Conservation (phyloP, 2,113 vertebrate genomes). For the Cinclus mexicanus region DNA sequence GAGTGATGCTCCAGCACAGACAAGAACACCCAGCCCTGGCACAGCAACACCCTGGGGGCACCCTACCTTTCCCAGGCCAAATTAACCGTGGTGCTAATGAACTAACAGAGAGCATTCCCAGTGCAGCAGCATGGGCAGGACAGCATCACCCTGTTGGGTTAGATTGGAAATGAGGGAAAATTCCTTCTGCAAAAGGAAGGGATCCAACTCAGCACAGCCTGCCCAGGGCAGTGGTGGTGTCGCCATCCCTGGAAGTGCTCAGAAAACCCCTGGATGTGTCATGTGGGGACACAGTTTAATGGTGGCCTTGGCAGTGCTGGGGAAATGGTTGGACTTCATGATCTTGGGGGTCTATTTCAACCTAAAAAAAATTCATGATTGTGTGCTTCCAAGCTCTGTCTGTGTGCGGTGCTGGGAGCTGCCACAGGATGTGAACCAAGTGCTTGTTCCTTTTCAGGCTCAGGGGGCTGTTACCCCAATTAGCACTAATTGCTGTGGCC, state of each 20-base stretch:
- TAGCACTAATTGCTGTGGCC: not conserved
- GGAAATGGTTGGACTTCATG: not conserved
- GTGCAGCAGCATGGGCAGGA: accelerated
- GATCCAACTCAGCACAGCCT: not conserved
- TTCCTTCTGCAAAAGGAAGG: not conserved
- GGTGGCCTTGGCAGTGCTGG: not conserved
- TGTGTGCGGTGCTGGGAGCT: accelerated
- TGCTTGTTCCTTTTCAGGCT: not conserved
- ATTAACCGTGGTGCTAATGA: not conserved
- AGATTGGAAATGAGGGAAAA: not conserved
- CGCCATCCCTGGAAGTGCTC: no score
- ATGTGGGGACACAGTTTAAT: not conserved
- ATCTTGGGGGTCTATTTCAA: not conserved
- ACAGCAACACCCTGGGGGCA: not conserved
- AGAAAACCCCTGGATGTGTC: not conserved
- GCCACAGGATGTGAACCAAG: accelerated
- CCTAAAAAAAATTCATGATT: not conserved
- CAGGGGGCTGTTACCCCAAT: not conserved
- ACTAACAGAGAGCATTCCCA: accelerated
- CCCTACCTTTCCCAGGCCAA: not conserved
- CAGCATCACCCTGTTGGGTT: accelerated
- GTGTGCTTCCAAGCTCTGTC: not conserved
- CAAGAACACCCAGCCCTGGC: not conserved
- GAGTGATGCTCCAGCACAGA: not conserved
- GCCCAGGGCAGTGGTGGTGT: not conserved